A percentile compares a stretch with the other conserved stretches of the same genome.
Conservation (phyloP, 2,113 vertebrate genomes). For the Artemisiospiza belli region DNA sequence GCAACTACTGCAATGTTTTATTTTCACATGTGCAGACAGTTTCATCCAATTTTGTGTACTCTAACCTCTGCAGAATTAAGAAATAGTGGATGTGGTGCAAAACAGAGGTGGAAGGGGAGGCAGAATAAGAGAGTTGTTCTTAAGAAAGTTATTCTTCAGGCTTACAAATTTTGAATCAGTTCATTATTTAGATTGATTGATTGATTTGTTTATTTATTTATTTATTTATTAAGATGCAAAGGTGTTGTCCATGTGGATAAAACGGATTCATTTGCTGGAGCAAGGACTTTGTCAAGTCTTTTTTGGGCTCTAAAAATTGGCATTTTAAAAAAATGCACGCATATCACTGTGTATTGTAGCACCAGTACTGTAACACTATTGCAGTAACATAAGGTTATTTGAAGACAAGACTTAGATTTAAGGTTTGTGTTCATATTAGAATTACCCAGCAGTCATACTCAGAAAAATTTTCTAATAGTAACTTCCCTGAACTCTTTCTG, state of each 20-base stretch:
- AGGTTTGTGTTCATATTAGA: background rate
- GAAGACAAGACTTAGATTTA: background rate
- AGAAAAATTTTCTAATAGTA: background rate
- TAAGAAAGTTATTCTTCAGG: background rate
- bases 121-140: background rate
- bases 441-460: background rate
- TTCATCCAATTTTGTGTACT: background rate
- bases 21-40: fast-evolving
- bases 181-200: background rate
- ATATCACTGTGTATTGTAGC: fast-evolving
- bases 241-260: background rate
- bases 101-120: background rate
- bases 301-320: background rate
- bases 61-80: background rate
- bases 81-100: fast-evolving
- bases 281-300: background rate
- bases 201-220: too few species aligned
- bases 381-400: background rate
- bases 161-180: background rate
- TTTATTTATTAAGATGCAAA: background rate
- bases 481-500: background rate
- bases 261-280: background rate
- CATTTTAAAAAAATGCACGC: fast-evolving
- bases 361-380: background rate
- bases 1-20: background rate